Base-by-base conservation (phyloP, 2,113 vertebrate genomes). In the Aldabrachelys gigantea region DNA sequence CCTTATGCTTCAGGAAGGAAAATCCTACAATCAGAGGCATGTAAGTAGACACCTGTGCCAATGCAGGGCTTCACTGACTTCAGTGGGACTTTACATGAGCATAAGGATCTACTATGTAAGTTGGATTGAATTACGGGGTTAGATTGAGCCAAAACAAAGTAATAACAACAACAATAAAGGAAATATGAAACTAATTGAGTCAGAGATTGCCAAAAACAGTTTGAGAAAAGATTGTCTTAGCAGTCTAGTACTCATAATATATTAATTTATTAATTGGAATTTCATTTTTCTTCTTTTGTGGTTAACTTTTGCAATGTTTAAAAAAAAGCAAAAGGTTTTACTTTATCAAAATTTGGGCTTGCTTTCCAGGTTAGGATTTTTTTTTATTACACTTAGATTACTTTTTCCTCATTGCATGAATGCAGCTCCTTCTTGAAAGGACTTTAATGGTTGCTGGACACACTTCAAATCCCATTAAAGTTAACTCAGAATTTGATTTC, bases 401-500 rank as follows among this genome's bases (percentile, higher is more conserved):
- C 25, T 62, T 94, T 85, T 94, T 84, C 38, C 94, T 91, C 44
- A 85, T 41, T 92, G 86, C 88, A 75, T 96, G 88, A 96, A 56
- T 93, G 89, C 72, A 88, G 89, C 78, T 25, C 54, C 79, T 72
- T 87, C 27, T 65, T 94, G 82, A 56, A 92, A 94, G 78, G 76
- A 81, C 59, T 94, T 94, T 75, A 93, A 41, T 92, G 62, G 87
- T 69, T 96, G 86, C 47, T 92, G 93, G 93, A 93, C 54, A 81
- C 41, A 81, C 19, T 95, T 96, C 85, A 95, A 94, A 82, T 90
- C 53, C 19, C 25, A 88, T 90, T 94, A 95, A 91, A 96, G 49
- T 80, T 82, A 86, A 95, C 57, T 89, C 82, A 80, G 35, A 31
- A 84, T 96, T 95, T 95, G 85, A 88, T 97, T 95, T 96, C 93